Conservation (phyloP, 2,888 invertebrate species). For the Leucoptera coffeella region DNA sequence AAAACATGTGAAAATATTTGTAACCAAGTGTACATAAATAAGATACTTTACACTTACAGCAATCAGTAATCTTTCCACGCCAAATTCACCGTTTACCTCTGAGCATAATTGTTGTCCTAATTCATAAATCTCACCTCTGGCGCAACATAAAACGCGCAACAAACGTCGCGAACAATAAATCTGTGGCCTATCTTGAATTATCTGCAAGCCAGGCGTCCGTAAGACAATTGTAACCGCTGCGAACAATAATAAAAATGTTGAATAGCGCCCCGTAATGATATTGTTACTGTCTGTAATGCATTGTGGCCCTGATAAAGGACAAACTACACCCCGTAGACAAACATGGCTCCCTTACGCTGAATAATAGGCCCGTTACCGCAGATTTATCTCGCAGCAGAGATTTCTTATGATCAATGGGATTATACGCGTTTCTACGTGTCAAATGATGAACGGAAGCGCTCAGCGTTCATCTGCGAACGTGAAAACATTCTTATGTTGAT, state of each 20-base stretch:
- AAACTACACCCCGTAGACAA: conserved; percentile 51
- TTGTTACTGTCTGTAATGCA: conserved; percentile 42
- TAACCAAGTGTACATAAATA: no score
- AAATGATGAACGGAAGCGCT: no score
- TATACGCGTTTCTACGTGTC: not conserved
- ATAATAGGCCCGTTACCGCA: no score
- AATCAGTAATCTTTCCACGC: no score
- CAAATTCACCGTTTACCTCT: no score
- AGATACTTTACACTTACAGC: no score
- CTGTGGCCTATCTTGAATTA: conserved; percentile 44
- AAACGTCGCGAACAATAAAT: conserved; percentile 52
- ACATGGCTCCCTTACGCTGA: no score
- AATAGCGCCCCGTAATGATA: conserved; percentile 50
- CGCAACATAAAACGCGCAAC: conserved; percentile 35
- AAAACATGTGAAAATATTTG: no score
- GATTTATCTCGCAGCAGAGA: conserved; percentile 9
- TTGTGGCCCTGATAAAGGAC: conserved; percentile 47
- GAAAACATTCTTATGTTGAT: no score
- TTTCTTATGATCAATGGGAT: conserved; percentile 5
- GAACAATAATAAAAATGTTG: conserved; percentile 53
- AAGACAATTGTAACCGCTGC: conserved; percentile 41
- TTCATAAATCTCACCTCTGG: no score
- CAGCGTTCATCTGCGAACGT: no score
- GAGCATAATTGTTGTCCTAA: no score
- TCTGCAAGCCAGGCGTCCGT: conserved; percentile 49